These are phyloP conservation scores for Hoplias malabaricus DNA, from an alignment of 2,113 vertebrate genomes.

Conservation along the genomic window DNA sequence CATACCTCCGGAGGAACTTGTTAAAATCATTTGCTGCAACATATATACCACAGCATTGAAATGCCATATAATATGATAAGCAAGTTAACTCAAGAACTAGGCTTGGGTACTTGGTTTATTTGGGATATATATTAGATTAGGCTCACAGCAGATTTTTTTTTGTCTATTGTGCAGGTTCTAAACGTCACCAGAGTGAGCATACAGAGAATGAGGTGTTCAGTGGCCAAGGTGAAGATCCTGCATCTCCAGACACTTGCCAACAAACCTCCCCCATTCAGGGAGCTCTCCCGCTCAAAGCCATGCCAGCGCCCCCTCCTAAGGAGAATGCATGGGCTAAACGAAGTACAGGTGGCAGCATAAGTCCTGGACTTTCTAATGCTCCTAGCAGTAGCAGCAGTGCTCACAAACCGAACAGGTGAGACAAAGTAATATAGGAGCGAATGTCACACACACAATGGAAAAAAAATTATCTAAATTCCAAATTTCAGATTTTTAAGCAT, in stretches of 20 bases:
- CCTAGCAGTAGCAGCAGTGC: conserved; percentile 56
- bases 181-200: conserved; percentile 87
- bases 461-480: too few relatives aligned
- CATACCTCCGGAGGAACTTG: too few relatives aligned
- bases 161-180: conserved; percentile 69
- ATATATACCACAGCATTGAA: too few relatives aligned
- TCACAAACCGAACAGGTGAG: conserved; percentile 63
- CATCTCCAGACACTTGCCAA: conserved; percentile 75
- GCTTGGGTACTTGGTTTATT: neutral
- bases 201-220: conserved; percentile 86
- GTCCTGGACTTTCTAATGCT: conserved; percentile 56
- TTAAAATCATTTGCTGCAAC: too few relatives aligned
- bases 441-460: neutral
- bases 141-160: neutral
- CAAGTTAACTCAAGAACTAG: neutral
- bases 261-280: conserved; percentile 73
- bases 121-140: neutral
- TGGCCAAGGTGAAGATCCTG: conserved; percentile 80
- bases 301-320: conserved; percentile 95
- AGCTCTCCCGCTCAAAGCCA: conserved; percentile 84
- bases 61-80: neutral
- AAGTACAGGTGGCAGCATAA: conserved; percentile 70
- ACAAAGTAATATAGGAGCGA: neutral
- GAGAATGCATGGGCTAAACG: conserved; percentile 95
- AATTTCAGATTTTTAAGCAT: too few relatives aligned